Evolutionary conservation across 2,797 vertebrate species (phyloP).

Genomic region (Galago senegalensis): DNA sequence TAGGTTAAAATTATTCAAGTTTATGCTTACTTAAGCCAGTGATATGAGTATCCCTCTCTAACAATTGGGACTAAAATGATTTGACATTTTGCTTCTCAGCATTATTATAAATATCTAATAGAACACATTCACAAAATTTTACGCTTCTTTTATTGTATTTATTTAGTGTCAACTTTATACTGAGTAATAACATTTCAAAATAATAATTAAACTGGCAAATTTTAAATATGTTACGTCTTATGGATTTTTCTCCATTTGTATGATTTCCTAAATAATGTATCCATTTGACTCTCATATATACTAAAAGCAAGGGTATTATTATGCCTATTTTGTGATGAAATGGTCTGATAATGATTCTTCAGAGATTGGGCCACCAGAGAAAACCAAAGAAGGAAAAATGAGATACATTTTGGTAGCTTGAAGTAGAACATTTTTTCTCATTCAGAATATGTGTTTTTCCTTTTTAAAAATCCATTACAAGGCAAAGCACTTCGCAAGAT

Average conservation of each 20-base stretch:
- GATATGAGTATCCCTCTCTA: neutral
- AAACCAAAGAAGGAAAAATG: conserved; percentile 53
- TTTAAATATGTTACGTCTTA: neutral
- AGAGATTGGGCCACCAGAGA: neutral
- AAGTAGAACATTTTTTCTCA: conserved; percentile 35
- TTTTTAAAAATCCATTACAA: conserved; percentile 67
- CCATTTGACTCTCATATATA: neutral
- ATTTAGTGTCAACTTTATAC: neutral
- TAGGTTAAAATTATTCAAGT: neutral
- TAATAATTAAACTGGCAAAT: neutral
- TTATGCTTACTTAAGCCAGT: neutral
- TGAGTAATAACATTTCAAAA: neutral
- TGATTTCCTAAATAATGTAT: neutral
- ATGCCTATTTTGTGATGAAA: neutral
- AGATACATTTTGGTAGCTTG: conserved; percentile 49
- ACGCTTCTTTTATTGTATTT: neutral
- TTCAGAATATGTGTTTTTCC: conserved; percentile 33
- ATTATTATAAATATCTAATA: neutral
- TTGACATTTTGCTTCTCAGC: neutral
- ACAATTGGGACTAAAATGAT: neutral
- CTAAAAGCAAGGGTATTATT: conserved; percentile 1
- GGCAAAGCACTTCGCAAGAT: conserved; percentile 56
- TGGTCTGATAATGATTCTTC: neutral
- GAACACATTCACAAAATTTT: neutral
- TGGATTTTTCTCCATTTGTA: neutral